Conservation (phyloP, 2,113 vertebrate species). For the Columba livia region DNA sequence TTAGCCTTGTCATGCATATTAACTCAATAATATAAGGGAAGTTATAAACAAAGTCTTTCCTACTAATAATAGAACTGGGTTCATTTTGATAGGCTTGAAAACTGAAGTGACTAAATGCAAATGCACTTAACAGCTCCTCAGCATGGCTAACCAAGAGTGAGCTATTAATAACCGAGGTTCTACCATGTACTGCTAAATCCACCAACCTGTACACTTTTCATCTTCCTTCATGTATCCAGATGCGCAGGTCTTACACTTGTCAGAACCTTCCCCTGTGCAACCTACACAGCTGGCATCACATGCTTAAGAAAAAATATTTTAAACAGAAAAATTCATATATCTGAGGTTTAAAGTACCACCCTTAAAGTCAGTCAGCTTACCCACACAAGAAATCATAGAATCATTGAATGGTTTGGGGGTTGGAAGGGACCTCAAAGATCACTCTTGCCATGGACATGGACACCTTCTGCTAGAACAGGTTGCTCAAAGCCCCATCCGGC, state of each 20-base stretch:
- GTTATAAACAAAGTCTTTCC: not conserved
- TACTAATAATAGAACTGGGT: not conserved
- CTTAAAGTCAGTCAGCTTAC: not conserved
- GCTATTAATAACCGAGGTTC: not conserved
- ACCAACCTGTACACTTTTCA: constrained; percentile 84
- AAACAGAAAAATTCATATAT: not conserved
- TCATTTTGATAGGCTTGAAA: not conserved
- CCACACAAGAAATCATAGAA: not conserved
- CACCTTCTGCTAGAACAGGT: not conserved
- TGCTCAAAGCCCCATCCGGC: not conserved
- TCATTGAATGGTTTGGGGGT: not conserved
- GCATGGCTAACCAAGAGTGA: not conserved
- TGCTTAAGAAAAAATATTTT: constrained; percentile 63
- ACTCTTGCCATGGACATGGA: too few relatives aligned
- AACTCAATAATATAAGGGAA: not conserved
- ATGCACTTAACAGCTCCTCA: not conserved
- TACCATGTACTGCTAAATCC: not conserved
- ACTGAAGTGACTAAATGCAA: not conserved
- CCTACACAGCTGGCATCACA: constrained; percentile 85
- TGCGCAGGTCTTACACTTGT: constrained; percentile 79
- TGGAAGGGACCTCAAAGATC: too few relatives aligned
- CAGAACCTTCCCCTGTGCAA: constrained; percentile 85
- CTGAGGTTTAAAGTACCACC: not conserved
- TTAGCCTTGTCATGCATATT: not conserved
- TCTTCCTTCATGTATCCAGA: constrained; percentile 78